Evolutionary conservation across 2,888 invertebrate species (phyloP).

Genomic region (Oconnorella tubifera): DNA sequence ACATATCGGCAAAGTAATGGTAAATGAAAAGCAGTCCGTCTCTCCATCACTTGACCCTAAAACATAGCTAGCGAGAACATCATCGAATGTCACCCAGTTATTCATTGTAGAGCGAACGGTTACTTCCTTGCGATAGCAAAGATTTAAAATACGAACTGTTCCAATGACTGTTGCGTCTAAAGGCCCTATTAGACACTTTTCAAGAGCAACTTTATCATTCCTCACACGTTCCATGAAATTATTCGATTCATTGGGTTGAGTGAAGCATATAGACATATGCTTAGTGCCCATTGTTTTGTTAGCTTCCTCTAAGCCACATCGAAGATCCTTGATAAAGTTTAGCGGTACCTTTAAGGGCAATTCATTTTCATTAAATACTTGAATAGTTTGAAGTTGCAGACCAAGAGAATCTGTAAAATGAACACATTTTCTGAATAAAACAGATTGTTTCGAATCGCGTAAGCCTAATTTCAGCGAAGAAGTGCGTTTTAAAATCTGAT

Average conservation of each 20-base stretch:
- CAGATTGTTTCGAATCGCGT: too few relatives aligned
- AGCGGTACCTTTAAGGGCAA: conserved; percentile 1
- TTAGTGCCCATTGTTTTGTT: conserved; percentile 11
- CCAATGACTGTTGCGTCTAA: conserved; percentile 56
- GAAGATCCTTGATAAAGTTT: not conserved
- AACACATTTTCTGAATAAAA: conserved; percentile 11
- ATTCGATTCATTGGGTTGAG: not conserved
- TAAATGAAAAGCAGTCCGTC: conserved; percentile 80
- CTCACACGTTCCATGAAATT: conserved; percentile 58
- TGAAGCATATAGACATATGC: conserved; percentile 11
- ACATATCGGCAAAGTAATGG: conserved; percentile 52
- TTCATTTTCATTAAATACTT: conserved; percentile 1
- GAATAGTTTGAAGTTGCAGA: conserved; percentile 7
- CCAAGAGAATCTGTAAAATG: conserved; percentile 13
- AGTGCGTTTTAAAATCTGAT: too few relatives aligned
- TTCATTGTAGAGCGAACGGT: conserved; percentile 72
- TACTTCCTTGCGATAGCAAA: conserved; percentile 87
- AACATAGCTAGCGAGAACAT: conserved; percentile 78
- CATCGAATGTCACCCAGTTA: conserved; percentile 79
- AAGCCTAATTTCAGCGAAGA: too few relatives aligned
- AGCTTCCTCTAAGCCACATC: conserved; percentile 11
- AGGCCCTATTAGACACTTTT: conserved; percentile 67
- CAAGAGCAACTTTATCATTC: conserved; percentile 74
- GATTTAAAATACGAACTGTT: conserved; percentile 79
- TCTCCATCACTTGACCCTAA: conserved; percentile 77